A percentile compares a stretch with the other conserved stretches of the same genome.
phyloP scores from a whole-genome alignment of 2,113 vertebrate genomes.

The Ceuthmochares aereus region DNA sequence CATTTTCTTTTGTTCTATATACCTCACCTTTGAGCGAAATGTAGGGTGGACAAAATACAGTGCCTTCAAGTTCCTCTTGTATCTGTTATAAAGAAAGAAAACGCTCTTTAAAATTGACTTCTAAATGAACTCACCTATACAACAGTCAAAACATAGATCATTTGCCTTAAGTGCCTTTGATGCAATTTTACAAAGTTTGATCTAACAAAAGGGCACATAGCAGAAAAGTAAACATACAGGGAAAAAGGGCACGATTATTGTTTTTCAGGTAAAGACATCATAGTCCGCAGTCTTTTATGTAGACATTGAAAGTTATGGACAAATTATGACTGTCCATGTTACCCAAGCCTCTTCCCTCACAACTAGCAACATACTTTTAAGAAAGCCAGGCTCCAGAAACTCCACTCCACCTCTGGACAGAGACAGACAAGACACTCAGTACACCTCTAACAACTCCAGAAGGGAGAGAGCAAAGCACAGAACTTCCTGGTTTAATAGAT shows the following conservation, averaged over 20 bases:
- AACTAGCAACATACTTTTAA: neutral
- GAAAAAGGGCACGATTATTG: neutral
- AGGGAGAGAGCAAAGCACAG: neutral
- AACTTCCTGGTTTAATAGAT: neutral
- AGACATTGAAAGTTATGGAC: neutral
- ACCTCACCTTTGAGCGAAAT: slow-evolving; percentile 94
- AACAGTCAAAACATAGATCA: neutral
- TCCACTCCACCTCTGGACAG: neutral
- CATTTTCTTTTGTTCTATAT: neutral
- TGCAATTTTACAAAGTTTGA: neutral
- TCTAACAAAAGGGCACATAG: neutral
- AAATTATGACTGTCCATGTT: neutral
- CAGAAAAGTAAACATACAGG: neutral
- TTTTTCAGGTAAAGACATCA: neutral
- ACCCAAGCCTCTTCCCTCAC: neutral
- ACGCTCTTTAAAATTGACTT: neutral
- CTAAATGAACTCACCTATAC: neutral
- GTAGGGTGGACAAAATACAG: slow-evolving; percentile 97
- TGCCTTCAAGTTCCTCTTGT: slow-evolving; percentile 95
- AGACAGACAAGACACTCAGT: neutral
- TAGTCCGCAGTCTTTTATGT: neutral
- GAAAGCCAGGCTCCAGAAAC: neutral
- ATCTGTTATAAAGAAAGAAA: slow-evolving; percentile 75
- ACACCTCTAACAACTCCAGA: neutral
- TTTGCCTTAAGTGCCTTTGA: neutral